Percentiles rank a stretch among this genome's conserved stretches.
Conservation (phyloP, 1,140 invertebrate genomes). For the Bombus pascuorum region DNA sequence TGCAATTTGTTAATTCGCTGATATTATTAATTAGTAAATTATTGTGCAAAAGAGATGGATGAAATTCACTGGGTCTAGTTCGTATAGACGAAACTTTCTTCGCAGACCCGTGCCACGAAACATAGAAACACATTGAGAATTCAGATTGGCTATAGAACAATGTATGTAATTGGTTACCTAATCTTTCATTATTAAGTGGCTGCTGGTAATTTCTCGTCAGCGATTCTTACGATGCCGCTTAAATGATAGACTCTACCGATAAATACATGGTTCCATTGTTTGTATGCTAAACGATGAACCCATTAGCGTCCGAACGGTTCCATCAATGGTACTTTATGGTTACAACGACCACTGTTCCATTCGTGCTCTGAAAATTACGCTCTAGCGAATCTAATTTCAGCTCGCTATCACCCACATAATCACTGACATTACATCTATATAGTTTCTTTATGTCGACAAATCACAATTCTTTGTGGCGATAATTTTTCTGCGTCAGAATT, state of each 20-base stretch:
- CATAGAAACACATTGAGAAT: neutral
- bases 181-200: conserved; percentile 5
- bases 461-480: neutral
- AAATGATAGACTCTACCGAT: neutral
- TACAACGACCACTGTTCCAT: neutral
- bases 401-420: neutral
- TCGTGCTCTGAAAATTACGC: neutral
- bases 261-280: conserved; percentile 27
- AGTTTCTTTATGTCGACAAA: neutral
- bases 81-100: neutral
- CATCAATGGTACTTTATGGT: neutral
- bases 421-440: neutral
- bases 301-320: neutral
- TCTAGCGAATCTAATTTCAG: neutral
- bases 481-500: neutral
- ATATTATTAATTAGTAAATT: neutral
- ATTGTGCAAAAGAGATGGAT: neutral
- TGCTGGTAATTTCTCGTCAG: neutral
- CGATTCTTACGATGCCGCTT: neutral
- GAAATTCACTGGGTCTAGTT: conserved; percentile 26
- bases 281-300: neutral
- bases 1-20: no score
- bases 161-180: conserved; percentile 17
- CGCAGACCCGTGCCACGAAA: neutral
- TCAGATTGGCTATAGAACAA: neutral